A percentile compares a stretch with the other conserved stretches of the same genome.
Evolutionary conservation across 2,797 vertebrate species (phyloP).

Genomic region (Poeciliopsis turneri): DNA sequence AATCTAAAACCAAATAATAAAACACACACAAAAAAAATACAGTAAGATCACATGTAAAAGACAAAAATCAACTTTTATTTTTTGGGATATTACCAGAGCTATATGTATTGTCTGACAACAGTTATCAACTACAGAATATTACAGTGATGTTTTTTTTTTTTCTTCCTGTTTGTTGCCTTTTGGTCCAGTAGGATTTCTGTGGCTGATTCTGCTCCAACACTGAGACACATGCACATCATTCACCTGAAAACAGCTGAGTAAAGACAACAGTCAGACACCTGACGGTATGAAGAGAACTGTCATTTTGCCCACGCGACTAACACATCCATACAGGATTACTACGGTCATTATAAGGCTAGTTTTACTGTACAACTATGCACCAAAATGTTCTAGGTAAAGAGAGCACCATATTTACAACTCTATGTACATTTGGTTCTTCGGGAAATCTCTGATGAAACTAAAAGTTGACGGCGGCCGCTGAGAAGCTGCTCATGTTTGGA

Average conservation of each 20-base stretch:
- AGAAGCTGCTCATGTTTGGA: constrained; percentile 82
- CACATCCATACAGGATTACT: constrained; percentile 80
- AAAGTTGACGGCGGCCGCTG: constrained; percentile 82
- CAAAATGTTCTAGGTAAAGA: constrained; percentile 82
- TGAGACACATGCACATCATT: constrained; percentile 94
- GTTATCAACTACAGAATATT: constrained; percentile 89
- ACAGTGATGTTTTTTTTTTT: constrained; percentile 72
- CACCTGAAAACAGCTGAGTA: constrained; percentile 83
- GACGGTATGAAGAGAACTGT: constrained; percentile 71
- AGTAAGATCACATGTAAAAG: constrained; percentile 32
- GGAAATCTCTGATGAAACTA: constrained; percentile 40
- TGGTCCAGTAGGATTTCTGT: constrained; percentile 90
- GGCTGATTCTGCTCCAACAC: constrained; percentile 82
- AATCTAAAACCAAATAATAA: no score
- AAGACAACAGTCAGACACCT: constrained; percentile 83
- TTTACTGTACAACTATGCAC: constrained; percentile 89
- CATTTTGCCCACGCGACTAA: constrained; percentile 46
- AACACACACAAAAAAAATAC: constrained; percentile 1
- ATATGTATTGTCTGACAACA: constrained; percentile 93
- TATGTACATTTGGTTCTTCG: constrained; percentile 84
- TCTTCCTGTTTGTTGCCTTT: constrained; percentile 69
- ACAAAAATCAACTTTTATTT: constrained; percentile 89
- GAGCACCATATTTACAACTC: constrained; percentile 89
- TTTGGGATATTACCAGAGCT: constrained; percentile 93
- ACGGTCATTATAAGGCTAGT: constrained; percentile 87